Evolutionary conservation across 2,888 invertebrate species (phyloP), one percentile per base, ranked within the genome.

Genomic region (Ommatoiulus sabulosus): DNA sequence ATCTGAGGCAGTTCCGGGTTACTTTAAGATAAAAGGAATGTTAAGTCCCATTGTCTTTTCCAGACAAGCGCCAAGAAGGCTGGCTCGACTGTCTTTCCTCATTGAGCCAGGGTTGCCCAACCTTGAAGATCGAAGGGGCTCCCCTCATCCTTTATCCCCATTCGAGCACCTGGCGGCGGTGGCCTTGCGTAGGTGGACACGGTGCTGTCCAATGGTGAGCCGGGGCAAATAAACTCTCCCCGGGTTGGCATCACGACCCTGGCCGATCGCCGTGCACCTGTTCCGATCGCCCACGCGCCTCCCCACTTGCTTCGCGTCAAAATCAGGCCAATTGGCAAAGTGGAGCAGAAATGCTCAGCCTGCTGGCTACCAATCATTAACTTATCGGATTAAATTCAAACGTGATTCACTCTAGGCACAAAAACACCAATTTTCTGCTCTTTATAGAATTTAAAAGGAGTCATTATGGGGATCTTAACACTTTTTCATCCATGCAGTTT

Each of bases 161-260:
- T 5, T 15, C 20, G 15, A 12, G 63, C 63, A 63, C 63, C 63
- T 63, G 63, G 63, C 63, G 8, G 8, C 4, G 63, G 48, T 48
- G 48, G 63, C 63, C 63, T 63, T 20, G 63, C 63, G 63, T 63
- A 20, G 63, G 63, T 63, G 63, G 63, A 63, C 63, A 63, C 63
- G 63, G 20, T 20, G 63, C 20, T 63, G 63, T 63, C 63, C 63
- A 8, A 63, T 4, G 63, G 57, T 5, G 57, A 15, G 15, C 57
- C 3, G 57, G 15, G 63, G 63, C 63, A 63, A 20, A 7, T 63
- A 20, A 63, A 63, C 63, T 63, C 20, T n/a, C 63, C 63, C 63
- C 63, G 63, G 63, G 63, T 63, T n/a, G 15, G 63, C 17, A 63
- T 63, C 63, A n/a, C 20, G 63, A 6, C 63, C 63, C n/a, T 20